These are phyloP conservation scores for Mesocricetus auratus DNA, from an alignment of 2,113 vertebrate genomes.

Conservation along the genomic window DNA sequence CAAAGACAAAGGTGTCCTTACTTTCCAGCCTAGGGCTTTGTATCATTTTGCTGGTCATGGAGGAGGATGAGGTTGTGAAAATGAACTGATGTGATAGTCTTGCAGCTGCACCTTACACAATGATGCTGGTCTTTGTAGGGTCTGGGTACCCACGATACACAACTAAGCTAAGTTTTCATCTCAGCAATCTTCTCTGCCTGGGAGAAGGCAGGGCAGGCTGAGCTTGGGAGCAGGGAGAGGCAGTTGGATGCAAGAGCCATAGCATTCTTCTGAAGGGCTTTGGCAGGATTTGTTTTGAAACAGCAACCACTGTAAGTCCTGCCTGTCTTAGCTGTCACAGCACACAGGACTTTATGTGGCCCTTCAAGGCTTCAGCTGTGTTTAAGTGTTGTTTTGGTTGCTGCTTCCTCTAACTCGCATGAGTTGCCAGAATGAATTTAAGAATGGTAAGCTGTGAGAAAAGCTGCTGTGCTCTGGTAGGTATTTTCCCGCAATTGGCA, in stretches of 20 bases:
- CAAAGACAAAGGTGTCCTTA: neutral
- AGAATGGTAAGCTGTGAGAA: conserved; percentile 8
- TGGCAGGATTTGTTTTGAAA: neutral
- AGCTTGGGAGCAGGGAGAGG: neutral
- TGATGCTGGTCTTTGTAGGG: neutral
- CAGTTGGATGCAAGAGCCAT: neutral
- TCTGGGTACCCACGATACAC: neutral
- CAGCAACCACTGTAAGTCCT: neutral
- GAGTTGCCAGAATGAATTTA: neutral
- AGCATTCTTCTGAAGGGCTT: neutral
- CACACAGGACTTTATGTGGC: neutral
- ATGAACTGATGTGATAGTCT: neutral
- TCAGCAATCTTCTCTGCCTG: neutral
- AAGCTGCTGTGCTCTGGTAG: conserved; percentile 53
- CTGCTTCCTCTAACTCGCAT: conserved; percentile 10
- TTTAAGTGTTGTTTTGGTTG: neutral
- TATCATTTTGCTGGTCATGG: neutral
- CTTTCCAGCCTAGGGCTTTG: neutral
- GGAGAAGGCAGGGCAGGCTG: conserved; percentile 5
- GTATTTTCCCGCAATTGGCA: neutral
- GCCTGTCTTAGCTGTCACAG: neutral
- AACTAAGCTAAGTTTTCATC: conserved; percentile 20
- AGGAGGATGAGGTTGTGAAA: neutral
- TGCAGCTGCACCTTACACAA: neutral
- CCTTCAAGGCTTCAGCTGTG: neutral